Evolutionary conservation across 2,797 vertebrate species (phyloP), one percentile per base, ranked within the genome.

Genomic region (Rhadinocentrus ornatus): DNA sequence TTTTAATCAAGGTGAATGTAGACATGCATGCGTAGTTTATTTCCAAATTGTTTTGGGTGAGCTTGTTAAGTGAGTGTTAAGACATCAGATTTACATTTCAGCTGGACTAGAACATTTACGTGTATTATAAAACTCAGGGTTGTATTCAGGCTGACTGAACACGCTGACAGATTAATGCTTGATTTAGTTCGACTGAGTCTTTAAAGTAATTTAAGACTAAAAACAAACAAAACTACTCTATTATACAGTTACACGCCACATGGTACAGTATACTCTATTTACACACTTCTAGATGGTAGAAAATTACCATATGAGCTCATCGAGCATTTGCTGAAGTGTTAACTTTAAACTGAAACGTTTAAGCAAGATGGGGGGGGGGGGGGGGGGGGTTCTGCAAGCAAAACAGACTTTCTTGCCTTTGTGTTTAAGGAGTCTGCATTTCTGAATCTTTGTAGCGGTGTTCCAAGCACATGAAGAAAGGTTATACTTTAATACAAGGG

Each of bases 401-500:
- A 62, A 64, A 52, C n/a, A 65, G 55, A 48, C 32, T 24, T 1
- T 75, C 77, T 44, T 79, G 55, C 44, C 59, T 73, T 71, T 69
- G 66, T 27, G 69, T 62, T 78, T 75, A 71, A 77, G 63, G 39
- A 64, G 29, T 32, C 53, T 62, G 50, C 60, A 46, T 71, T 63
- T 39, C 35, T 75, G 32, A 71, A 70, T 73, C 66, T 78, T 81
- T 76, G 69, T 67, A 74, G 55, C 69, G 7, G 39, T 69, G 57
- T 75, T 61, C 16, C 46, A 59, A 9, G 9, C 73, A 37, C 60
- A 64, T 46, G 35, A 62, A 73, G 65, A 56, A 76, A 66, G 73
- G 73, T 53, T 81, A 74, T 50, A 54, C 66, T 76, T 82, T 83
- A 55, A 84, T 82, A 87, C 72, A 71, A 44, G 10, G 4, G 73